Base-by-base conservation (phyloP, 1,140 invertebrate species). In the Aphaenogaster ashmeadi region DNA sequence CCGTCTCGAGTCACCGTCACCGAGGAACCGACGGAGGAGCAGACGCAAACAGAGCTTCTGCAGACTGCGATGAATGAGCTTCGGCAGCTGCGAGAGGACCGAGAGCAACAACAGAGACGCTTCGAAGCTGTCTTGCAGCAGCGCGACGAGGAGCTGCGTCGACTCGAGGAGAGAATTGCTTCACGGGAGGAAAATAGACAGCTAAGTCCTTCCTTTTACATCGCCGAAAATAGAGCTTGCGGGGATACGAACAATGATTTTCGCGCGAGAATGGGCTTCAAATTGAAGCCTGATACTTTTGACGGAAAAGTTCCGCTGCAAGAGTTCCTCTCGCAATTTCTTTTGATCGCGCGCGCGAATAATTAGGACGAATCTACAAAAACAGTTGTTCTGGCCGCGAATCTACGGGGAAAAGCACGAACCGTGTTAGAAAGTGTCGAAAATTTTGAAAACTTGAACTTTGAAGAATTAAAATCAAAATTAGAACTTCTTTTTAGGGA, bases 281-380 rank as follows among this genome's bases (percentile, higher is more conserved):
- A 60, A 33, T 60, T 60, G n/a, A 60, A 60, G 8, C 58, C 58
- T 6, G 58, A 60, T 21, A 60, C 58, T 3, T 60, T 33, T 60
- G 58, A 60, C 8, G 21, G 58, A 33, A 33, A 60, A 60, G 58
- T 60, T 60, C 21, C 58, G 21, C 21, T 58, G 56, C 4, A 5
- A 8, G 18, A 27, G 21, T 27, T 27, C 0, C 21, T 27, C 21
- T 27, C 21, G 0, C 21, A 27, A 27, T 27, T 27, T 58, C n/a
- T 58, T 58, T 58, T 58, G n/a, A 58, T 58, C n/a, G 56, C 56
- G n/a, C 56, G 56, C n/a, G 56, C 56, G n/a, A 58, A 58, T 58
- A 21, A 27, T 27, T 58, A n/a, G 56, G 56, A 58, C n/a, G 56
- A 27, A 27, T 27, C 58, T 0, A 33, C 27, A 4, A 60, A 60